A percentile compares a stretch with the other conserved stretches of the same genome.
These are phyloP conservation scores for Drosophila monieri DNA, from an alignment of 2,888 invertebrate genomes.

Conservation along the genomic window DNA sequence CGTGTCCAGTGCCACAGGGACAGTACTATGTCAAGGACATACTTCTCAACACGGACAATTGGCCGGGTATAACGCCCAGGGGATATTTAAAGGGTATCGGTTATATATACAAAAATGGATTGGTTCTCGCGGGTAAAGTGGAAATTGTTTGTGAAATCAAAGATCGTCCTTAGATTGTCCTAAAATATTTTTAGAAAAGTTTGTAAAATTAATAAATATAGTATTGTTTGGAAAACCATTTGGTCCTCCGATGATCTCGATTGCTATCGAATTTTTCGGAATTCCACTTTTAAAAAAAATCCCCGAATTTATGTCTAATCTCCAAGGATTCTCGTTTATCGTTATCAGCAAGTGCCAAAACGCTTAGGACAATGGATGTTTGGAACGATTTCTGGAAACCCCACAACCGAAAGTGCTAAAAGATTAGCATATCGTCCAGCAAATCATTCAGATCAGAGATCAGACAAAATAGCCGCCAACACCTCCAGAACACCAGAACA, in stretches of 20 bases:
- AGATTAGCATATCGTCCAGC: conserved; percentile 33
- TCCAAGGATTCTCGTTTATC: conserved; percentile 5
- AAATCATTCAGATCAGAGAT: conserved; percentile 11
- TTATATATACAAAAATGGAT: neutral
- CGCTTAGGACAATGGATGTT: conserved; percentile 10
- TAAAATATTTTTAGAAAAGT: too few species aligned
- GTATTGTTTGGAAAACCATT: too few species aligned
- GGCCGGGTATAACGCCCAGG: neutral
- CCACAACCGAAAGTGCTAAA: conserved; percentile 22
- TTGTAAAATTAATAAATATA: too few species aligned
- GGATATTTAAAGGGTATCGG: neutral
- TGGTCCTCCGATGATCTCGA: neutral
- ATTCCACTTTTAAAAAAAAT: neutral
- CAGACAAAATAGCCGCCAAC: conserved; percentile 21
- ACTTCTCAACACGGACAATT: neutral
- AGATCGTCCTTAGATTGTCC: neutral
- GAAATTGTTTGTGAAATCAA: conserved; percentile 2
- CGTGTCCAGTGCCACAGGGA: neutral
- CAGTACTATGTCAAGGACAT: neutral
- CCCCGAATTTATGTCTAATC: too few species aligned
- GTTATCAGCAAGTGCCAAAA: conserved; percentile 31
- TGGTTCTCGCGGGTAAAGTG: neutral
- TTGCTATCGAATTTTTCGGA: neutral
- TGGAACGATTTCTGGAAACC: conserved; percentile 2
- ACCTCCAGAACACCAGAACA: conserved; percentile 24